Base-by-base conservation (phyloP, 1,140 invertebrate species). In the Cydia fagiglandana region DNA sequence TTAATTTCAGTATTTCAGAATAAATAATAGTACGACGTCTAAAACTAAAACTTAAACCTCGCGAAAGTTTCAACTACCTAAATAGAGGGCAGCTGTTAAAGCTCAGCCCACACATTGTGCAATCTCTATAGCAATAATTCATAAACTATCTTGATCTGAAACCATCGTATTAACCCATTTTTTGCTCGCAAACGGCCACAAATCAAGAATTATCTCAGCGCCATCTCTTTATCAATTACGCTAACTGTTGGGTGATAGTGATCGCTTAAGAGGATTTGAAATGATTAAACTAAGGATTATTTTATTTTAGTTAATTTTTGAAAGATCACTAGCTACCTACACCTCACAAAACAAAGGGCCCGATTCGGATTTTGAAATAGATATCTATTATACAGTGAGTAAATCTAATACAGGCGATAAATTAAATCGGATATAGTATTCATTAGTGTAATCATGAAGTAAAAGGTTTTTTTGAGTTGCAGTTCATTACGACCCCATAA, bases 161-260 rank as follows among this genome's bases (percentile, higher is more conserved):
- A 17, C 30, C 10, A 34, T 70, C 34, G 66, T 38, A 34, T 38
- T 70, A 70, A 41, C 66, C 66, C 30, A 70, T 70, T 38, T 70
- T 38, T 70, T 70, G 13, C 66, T 20, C 15, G n/a, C 66, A 70
- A 70, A 45, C 34, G 38, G 66, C 66, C 66, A 38, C 66, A 70
- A 70, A 70, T 70, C 66, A 70, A 70, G 66, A 45, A 2, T 10
- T 38, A 70, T 70, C 66, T 41, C 28, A 38, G 13, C 66, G 34
- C 66, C 30, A 70, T 41, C 66, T 70, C 15, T 17, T 70, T 70
- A 70, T 70, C 66, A 70, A 70, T 70, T 70, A 70, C 66, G 10
- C 15, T 20, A 70, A 70, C 66, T 17, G 6, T 30, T 45, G 66
- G 45, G 15, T 24, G 20, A 61, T 24, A 24, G 56, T 7, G 9